Base-by-base conservation (phyloP, 1,140 invertebrate species). In the Procambarus clarkii region DNA sequence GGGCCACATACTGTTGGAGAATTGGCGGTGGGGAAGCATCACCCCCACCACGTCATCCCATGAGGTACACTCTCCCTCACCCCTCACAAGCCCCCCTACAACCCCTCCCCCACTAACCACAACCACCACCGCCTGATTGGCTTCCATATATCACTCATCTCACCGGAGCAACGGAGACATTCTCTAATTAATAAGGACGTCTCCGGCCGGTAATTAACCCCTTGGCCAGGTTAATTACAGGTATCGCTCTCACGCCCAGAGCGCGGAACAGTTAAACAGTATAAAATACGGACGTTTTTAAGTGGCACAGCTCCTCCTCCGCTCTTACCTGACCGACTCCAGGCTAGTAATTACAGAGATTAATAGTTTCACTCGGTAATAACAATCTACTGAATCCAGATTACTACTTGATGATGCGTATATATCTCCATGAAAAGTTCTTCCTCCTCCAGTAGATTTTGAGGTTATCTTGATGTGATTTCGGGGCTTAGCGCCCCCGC, bases 161-260 rank as follows among this genome's bases (percentile, higher is more conserved):
- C 48, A 34, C 46, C 24, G 77, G 60, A 45, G 77, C 77, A 88
- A 54, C 78, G 80, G 80, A 81, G 87, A 89, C 87, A 89, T 76
- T 82, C 58, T 21, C 80, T 89, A 89, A 89, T 89, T 89, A 89
- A 89, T 89, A 89, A 89, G 58, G 87, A 89, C 87, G 86, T 88
- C 80, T 76, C n/a, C 34, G 69, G n/a, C 46, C 45, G 87, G 79
- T 89, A 89, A 89, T 89, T 89, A 83, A 89, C 88, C 88, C 88
- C 80, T 89, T 58, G 79, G 88, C 71, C 88, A 74, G 60, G 69
- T 83, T 89, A 89, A 89, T 89, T 83, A 89, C 69, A 89, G 88
- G 88, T 89, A 89, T 89, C 88, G 80, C 80, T 89, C 88, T 76
- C 88, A 82, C 54, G 21, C 60, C 79, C 80, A 83, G 24, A 45